These are phyloP conservation scores for Drosophila obscura DNA, from an alignment of 1,140 invertebrate species.

Conservation along the genomic window DNA sequence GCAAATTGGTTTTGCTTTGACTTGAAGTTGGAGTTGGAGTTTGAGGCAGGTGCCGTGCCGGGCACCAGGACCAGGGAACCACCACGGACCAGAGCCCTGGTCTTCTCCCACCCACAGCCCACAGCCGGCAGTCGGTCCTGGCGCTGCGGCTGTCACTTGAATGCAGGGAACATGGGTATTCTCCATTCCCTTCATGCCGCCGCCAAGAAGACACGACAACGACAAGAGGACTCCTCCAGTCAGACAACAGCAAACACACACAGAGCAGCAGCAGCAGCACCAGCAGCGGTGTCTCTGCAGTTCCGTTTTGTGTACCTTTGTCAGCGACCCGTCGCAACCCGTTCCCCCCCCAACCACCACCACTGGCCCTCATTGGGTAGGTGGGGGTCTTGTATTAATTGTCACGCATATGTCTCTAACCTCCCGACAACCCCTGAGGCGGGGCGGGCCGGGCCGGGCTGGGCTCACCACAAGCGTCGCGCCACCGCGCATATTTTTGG, in stretches of 20 bases:
- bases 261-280: no score
- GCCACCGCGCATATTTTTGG: slow-evolving; percentile 70
- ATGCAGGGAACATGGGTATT: slow-evolving; percentile 9
- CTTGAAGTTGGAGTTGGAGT: not conserved
- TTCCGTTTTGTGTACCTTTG: slow-evolving; percentile 77
- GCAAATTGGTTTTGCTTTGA: slow-evolving; percentile 68
- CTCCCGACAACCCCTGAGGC: slow-evolving; percentile 42
- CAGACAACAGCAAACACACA: slow-evolving; percentile 26
- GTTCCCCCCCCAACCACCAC: slow-evolving; percentile 15
- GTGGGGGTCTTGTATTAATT: slow-evolving; percentile 75
- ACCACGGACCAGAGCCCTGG: not conserved
- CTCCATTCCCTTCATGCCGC: slow-evolving; percentile 3
- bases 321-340: slow-evolving; percentile 28
- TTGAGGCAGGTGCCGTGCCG: slow-evolving; percentile 54
- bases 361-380: not conserved
- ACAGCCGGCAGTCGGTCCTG: not conserved
- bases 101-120: slow-evolving; percentile 1
- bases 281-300: slow-evolving; percentile 62
- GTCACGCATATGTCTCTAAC: slow-evolving; percentile 79
- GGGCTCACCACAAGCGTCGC: slow-evolving; percentile 22
- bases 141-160: slow-evolving; percentile 41
- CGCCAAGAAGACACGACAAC: slow-evolving; percentile 16
- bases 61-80: slow-evolving; percentile 14
- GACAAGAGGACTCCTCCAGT: not conserved
- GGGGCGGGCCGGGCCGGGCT: no score